Evolutionary conservation across 2,797 vertebrate species (phyloP).

Genomic region (Hozukius guyotensis): DNA sequence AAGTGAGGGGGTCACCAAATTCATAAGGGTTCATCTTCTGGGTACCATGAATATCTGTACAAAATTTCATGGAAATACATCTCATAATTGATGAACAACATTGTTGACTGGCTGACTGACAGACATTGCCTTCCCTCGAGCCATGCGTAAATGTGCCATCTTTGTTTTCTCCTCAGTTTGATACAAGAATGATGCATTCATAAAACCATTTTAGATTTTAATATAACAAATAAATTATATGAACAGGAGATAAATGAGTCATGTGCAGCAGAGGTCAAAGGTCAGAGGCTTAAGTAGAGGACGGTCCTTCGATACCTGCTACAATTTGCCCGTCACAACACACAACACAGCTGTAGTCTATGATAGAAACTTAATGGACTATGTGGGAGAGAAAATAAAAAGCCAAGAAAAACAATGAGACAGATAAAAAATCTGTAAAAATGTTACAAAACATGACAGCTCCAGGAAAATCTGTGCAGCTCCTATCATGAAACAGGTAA

Average conservation of each 20-base stretch:
- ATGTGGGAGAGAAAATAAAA: neutral
- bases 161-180: too few species aligned
- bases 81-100: too few species aligned
- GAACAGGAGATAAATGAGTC: neutral
- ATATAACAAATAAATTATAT: neutral
- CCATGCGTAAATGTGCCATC: too few species aligned
- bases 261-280: neutral
- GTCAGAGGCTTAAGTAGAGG: neutral
- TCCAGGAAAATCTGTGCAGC: neutral
- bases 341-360: neutral
- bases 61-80: too few species aligned
- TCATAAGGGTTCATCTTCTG: neutral
- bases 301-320: neutral
- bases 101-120: too few species aligned
- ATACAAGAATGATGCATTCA: neutral
- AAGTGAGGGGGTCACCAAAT: neutral
- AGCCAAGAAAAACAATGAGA: neutral
- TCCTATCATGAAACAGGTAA: neutral
- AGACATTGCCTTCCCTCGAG: too few species aligned
- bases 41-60: neutral
- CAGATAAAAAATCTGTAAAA: neutral
- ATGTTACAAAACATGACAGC: neutral
- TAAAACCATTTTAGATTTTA: neutral
- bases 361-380: neutral
- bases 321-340: neutral